Conservation (phyloP, 1,140 invertebrate species). For the Triops cancriformis region DNA sequence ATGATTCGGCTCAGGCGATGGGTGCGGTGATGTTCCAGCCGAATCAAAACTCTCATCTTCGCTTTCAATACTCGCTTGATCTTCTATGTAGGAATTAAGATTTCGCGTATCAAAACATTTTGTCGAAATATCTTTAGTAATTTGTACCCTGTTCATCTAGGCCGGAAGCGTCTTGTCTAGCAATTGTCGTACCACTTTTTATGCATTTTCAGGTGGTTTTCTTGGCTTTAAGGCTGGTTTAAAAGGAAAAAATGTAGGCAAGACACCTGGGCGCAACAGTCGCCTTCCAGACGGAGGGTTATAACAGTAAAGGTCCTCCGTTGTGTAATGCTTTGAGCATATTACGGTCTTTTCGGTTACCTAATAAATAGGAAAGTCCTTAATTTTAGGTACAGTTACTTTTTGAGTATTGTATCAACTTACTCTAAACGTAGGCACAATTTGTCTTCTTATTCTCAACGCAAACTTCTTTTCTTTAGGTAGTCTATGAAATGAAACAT, state of each 20-base stretch:
- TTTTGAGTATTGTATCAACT: background rate
- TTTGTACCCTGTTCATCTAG: background rate
- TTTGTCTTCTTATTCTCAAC: background rate
- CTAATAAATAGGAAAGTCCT: background rate
- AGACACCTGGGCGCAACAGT: too few species aligned
- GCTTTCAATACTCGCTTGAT: background rate
- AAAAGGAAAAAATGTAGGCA: too few species aligned
- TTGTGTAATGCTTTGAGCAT: too few species aligned
- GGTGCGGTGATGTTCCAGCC: too few species aligned
- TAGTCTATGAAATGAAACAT: background rate
- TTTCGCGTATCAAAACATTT: background rate
- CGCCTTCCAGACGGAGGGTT: too few species aligned
- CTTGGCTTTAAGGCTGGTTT: too few species aligned
- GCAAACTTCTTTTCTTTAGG: background rate
- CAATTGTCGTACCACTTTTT: too few species aligned
- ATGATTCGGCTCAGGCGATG: too few species aligned
- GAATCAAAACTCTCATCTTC: background rate
- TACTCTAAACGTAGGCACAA: background rate
- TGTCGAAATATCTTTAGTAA: background rate
- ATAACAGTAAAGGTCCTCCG: too few species aligned
- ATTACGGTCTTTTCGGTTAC: too few species aligned
- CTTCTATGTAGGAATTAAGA: background rate
- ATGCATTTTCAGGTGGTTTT: too few species aligned
- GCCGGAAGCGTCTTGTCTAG: too few species aligned
- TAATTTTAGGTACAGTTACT: background rate